Conservation (phyloP, 2,113 vertebrate genomes). For the Puffinus mauretanicus region DNA sequence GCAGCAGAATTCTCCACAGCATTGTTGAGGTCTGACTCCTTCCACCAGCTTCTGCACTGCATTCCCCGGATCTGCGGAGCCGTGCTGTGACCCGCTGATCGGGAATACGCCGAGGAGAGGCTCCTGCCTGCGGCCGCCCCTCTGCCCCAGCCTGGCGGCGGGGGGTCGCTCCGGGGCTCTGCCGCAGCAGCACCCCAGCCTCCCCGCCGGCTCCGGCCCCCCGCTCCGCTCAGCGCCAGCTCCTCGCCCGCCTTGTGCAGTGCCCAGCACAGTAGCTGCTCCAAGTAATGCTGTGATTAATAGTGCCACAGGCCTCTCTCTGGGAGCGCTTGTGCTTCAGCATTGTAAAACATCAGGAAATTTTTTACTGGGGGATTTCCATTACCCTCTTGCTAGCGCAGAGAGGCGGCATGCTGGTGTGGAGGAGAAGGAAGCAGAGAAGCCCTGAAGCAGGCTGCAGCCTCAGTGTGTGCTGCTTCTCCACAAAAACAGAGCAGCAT, state of each 20-base stretch:
- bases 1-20: constrained; percentile 30
- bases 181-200: background rate
- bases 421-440: background rate
- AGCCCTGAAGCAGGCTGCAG: background rate
- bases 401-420: background rate
- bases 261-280: background rate
- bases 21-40: constrained; percentile 48
- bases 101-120: background rate
- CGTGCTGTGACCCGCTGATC: background rate
- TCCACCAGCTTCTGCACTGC: constrained; percentile 3
- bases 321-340: background rate
- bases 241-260: accelerated
- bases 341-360: background rate
- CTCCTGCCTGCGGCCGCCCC: background rate
- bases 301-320: background rate
- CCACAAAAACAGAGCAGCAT: background rate
- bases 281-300: background rate
- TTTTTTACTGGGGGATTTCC: constrained; percentile 52
- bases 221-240: accelerated
- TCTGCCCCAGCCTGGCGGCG: background rate
- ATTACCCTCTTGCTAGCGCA: background rate
- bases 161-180: background rate
- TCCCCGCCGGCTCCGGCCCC: background rate
- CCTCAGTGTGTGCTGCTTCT: background rate
- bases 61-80: background rate